Evolutionary conservation across 2,888 invertebrate genomes (phyloP).

Genomic region (Drosophila imparisetae): DNA sequence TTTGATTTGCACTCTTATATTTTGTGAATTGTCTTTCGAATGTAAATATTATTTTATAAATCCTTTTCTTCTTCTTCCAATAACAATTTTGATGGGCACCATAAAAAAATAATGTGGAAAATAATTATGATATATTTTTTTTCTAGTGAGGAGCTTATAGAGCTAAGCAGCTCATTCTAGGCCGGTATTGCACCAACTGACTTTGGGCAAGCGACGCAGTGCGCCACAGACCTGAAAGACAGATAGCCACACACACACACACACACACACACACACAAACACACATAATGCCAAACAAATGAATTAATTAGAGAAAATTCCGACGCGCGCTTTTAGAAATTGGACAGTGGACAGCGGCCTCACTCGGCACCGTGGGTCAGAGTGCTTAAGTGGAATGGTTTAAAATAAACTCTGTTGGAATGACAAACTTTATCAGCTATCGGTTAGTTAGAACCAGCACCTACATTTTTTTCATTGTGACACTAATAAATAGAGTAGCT

Average conservation of each 20-base stretch:
- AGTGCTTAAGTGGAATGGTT: not conserved
- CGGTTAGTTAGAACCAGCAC: not conserved
- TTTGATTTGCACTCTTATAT: not conserved
- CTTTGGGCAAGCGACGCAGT: conserved; percentile 34
- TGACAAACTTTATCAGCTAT: not conserved
- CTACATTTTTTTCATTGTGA: not conserved
- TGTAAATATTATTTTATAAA: conserved; percentile 1
- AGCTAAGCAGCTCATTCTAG: conserved; percentile 65
- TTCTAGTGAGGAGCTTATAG: conserved; percentile 14
- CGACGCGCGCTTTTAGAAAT: conserved; percentile 57
- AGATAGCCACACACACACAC: conserved; percentile 1
- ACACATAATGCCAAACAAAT: conserved; percentile 30
- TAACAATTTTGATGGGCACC: conserved; percentile 9
- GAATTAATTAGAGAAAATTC: conserved; percentile 78
- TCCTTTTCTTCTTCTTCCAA: not conserved
- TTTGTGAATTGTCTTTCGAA: not conserved
- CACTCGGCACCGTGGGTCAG: conserved; percentile 37
- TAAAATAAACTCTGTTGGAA: not conserved
- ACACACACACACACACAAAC: conserved; percentile 32
- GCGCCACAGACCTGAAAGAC: conserved; percentile 40
- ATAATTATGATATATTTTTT: conserved; percentile 2
- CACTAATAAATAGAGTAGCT: too few relatives aligned
- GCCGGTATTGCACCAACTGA: conserved; percentile 76
- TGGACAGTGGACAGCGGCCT: conserved; percentile 3
- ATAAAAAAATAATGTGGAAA: conserved; percentile 19